Base-by-base conservation (phyloP, 2,797 vertebrate species). In the Scomberomorus guttatus region DNA sequence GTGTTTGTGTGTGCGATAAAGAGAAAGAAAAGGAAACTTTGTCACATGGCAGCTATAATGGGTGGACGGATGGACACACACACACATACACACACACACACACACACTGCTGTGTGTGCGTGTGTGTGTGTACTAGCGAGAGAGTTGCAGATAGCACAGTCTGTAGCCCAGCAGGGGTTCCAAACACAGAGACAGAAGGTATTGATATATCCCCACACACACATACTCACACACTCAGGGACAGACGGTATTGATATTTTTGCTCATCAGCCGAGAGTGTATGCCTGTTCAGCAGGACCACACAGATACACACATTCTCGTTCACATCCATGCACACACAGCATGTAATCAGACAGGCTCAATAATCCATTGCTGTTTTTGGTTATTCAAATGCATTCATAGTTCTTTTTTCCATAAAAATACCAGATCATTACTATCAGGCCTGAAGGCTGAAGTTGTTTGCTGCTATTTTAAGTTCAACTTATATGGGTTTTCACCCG, bases 141-240 rank as follows among this genome's bases (percentile, higher is more conserved):
- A 81, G 86, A 85, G 87, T 89, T 86, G 83, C 81, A 84, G 88
- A 90, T 87, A 89, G 72, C 81, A 57, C 92, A 90, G 90, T 92
- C 90, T 93, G 91, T 67, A 82, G 76, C 90, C 6, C 91, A 90
- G 93, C 92, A 89, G 92, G 94, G 85, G 81, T 80, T 90, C 81
- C 79, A 90, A 91, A 91, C 84, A 88, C 82, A 88, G 81, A 90
- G 90, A 90, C 93, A 94, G 86, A 93, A 91, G 84, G 85, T 92
- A 94, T 94, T 92, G 93, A 94, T 92, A 90, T 92, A 87, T 88
- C 69, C 15, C 69, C 76, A 76, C 72, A 63, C 68, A 67, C 72
- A 55, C 39, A 14, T 6, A 13, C 12, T 73, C 77, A 80, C 42
- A 75, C 72, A 79, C 29, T 75, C 0, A 52, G 72, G 70, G 78